A percentile compares a stretch with the other conserved stretches of the same genome.
phyloP scores from a whole-genome alignment of 2,113 vertebrate species.

The Hucho hucho region DNA sequence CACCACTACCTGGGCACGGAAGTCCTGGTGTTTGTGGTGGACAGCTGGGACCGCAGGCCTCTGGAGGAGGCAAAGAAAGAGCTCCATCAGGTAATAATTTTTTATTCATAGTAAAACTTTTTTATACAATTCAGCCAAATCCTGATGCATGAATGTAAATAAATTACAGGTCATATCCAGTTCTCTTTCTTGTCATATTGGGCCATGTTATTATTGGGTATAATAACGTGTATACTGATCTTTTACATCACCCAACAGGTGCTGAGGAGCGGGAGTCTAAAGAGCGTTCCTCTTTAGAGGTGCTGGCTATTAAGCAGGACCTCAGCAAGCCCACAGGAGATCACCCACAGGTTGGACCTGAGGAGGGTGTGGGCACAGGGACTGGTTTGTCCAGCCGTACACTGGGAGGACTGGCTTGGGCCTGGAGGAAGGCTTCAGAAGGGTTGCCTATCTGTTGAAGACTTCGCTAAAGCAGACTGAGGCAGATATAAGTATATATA shows the following conservation, averaged over 20 bases:
- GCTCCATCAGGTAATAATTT: conserved; percentile 65
- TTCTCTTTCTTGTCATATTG: conserved; percentile 18
- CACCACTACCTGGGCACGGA: conserved; percentile 74
- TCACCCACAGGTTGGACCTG: conserved; percentile 78
- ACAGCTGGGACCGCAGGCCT: conserved; percentile 74
- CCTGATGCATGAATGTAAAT: background rate
- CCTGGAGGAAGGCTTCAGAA: conserved; percentile 76
- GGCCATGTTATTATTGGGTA: too few species aligned
- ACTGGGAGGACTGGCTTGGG: conserved; percentile 80
- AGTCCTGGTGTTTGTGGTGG: conserved; percentile 81
- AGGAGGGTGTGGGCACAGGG: conserved; percentile 73
- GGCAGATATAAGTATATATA: conserved; percentile 52
- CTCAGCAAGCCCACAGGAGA: conserved; percentile 72
- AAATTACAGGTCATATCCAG: conserved; percentile 53
- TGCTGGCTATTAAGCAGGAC: conserved; percentile 90
- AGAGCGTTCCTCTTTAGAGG: conserved; percentile 74
- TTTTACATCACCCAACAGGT: conserved; percentile 30
- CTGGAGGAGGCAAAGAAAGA: conserved; percentile 79
- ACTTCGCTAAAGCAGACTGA: conserved; percentile 59
- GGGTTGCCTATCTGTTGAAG: conserved; percentile 74
- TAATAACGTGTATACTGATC: background rate
- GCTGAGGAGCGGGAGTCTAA: conserved; percentile 74
- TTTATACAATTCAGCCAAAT: background rate
- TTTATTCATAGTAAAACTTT: background rate
- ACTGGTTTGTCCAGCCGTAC: conserved; percentile 89